These are phyloP conservation scores for Delphinapterus leucas DNA, from an alignment of 2,113 vertebrate species.

Conservation along the genomic window DNA sequence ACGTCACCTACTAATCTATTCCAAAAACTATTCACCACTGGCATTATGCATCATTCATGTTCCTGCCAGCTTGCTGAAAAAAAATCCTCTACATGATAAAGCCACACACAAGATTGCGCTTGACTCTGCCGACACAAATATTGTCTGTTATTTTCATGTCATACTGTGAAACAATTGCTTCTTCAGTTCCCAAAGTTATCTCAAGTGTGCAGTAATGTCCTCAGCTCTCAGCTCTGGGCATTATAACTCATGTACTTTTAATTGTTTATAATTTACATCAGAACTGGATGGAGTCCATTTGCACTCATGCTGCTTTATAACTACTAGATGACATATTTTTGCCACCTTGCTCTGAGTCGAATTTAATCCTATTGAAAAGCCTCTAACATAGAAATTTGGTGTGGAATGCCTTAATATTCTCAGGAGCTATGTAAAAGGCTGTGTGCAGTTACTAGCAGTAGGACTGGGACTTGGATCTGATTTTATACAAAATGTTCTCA, in stretches of 20 bases:
- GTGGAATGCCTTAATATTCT: conserved; percentile 77
- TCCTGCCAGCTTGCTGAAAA: conserved; percentile 76
- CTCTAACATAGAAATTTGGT: conserved; percentile 77
- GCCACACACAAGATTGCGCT: conserved; percentile 66
- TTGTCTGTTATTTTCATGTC: conserved; percentile 80
- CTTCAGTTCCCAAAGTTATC: conserved; percentile 78
- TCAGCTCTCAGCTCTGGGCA: conserved; percentile 77
- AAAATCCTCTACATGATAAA: conserved; percentile 64
- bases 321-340: conserved; percentile 80
- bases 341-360: conserved; percentile 82
- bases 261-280: conserved; percentile 81
- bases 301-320: conserved; percentile 79
- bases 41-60: conserved; percentile 82
- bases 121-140: conserved; percentile 76
- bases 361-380: conserved; percentile 81
- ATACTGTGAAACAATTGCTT: conserved; percentile 82
- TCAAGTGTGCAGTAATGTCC: conserved; percentile 79
- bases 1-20: conserved; percentile 86
- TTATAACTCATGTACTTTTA: conserved; percentile 82
- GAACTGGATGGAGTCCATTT: conserved; percentile 81
- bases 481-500: conserved; percentile 81
- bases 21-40: conserved; percentile 81
- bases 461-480: conserved; percentile 82
- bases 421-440: conserved; percentile 79
- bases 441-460: conserved; percentile 81